phyloP scores from a whole-genome alignment of 1,140 invertebrate genomes.

The Orchesella cincta region DNA sequence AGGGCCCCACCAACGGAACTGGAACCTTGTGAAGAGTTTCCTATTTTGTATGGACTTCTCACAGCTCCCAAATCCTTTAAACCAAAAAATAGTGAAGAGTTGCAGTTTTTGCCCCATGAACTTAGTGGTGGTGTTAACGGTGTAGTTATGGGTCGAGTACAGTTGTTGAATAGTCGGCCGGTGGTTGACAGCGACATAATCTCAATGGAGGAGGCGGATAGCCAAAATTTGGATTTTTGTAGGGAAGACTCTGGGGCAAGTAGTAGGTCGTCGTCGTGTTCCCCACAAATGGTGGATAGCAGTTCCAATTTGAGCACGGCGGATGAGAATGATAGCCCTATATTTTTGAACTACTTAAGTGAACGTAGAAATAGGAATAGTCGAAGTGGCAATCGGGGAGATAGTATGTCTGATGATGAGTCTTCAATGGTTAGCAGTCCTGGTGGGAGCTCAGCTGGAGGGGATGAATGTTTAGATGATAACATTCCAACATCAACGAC shows the following conservation, averaged over 20 bases:
- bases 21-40: constrained; percentile 18
- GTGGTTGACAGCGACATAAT: neutral
- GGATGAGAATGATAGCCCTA: neutral
- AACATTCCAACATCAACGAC: constrained; percentile 23
- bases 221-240: constrained; percentile 11
- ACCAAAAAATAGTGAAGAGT: constrained; percentile 6
- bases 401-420: neutral
- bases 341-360: neutral
- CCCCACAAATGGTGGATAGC: neutral
- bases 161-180: neutral
- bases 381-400: neutral
- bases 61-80: constrained; percentile 11
- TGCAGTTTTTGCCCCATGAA: neutral
- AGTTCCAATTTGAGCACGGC: neutral
- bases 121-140: neutral
- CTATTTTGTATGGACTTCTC: constrained; percentile 19
- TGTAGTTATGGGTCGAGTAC: neutral
- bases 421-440: neutral
- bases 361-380: neutral
- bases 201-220: neutral
- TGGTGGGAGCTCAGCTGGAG: neutral
- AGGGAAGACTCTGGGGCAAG: neutral
- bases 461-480: neutral
- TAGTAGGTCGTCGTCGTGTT: neutral
- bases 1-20: neutral